phyloP scores from a whole-genome alignment of 2,113 vertebrate genomes.

The Xenotilapia leptura region DNA sequence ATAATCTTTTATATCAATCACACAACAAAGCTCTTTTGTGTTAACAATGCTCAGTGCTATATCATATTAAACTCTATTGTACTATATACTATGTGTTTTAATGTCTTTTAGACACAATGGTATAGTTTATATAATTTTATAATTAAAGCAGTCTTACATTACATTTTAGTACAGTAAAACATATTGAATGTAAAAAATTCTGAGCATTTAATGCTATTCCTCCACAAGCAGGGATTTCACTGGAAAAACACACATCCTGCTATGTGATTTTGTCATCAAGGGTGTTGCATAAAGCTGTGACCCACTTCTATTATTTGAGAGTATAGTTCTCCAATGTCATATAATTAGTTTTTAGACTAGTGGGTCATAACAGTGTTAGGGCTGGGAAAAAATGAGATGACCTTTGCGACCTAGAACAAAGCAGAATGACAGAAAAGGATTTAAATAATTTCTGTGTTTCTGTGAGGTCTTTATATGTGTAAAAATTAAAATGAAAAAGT shows the following conservation, averaged over 20 bases:
- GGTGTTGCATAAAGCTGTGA: slow-evolving; percentile 19
- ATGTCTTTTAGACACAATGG: background rate
- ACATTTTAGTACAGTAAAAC: background rate
- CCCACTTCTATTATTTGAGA: slow-evolving; percentile 33
- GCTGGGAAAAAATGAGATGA: background rate
- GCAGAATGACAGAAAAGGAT: background rate
- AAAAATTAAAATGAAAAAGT: background rate
- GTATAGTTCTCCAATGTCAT: background rate
- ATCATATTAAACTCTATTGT: background rate
- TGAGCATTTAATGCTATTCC: background rate
- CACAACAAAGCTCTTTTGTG: background rate
- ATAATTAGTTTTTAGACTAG: background rate
- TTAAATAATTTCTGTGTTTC: background rate
- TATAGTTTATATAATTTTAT: background rate
- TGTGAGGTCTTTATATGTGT: background rate
- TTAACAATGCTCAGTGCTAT: background rate
- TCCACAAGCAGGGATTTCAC: background rate
- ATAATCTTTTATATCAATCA: background rate
- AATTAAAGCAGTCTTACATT: background rate
- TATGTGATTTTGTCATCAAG: background rate
- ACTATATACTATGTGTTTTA: background rate
- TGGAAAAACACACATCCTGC: background rate
- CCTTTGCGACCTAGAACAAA: background rate
- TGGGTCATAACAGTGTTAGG: background rate
- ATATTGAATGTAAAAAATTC: background rate